Conservation (phyloP, 1,140 invertebrate genomes). For the Tachypleus tridentatus region DNA sequence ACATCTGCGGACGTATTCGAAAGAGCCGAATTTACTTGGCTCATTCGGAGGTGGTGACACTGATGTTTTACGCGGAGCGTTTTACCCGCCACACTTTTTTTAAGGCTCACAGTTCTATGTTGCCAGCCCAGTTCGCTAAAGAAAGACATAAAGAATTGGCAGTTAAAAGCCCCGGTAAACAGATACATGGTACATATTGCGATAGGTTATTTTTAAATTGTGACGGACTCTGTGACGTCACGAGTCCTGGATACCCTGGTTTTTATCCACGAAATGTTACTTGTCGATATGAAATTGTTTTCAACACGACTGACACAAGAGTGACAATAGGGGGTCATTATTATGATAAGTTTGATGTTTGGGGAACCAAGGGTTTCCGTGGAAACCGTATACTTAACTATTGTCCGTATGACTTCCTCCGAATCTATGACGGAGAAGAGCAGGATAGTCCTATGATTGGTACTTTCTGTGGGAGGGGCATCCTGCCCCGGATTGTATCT, state of each 20-base stretch:
- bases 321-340: conserved; percentile 5
- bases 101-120: neutral
- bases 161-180: conserved; percentile 37
- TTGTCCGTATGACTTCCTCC: conserved; percentile 78
- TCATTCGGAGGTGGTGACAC: neutral
- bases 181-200: conserved; percentile 65
- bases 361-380: neutral
- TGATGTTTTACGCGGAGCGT: conserved; percentile 1
- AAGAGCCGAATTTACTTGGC: neutral
- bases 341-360: conserved; percentile 5
- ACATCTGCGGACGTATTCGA: conserved; percentile 1
- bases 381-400: conserved; percentile 33
- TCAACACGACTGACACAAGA: neutral
- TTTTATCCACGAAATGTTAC: conserved; percentile 77
- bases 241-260: conserved; percentile 78
- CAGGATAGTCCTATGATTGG: conserved; percentile 70
- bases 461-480: conserved; percentile 82
- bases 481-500: conserved; percentile 48
- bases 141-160: conserved; percentile 6
- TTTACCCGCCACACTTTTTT: conserved; percentile 1
- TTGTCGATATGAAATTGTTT: conserved; percentile 40
- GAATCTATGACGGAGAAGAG: conserved; percentile 75
- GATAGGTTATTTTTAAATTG: conserved; percentile 72
- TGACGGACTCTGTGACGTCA: conserved; percentile 73
- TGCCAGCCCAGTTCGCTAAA: neutral